phyloP scores from a whole-genome alignment of 2,888 invertebrate species.

The Sinelater perroti region DNA sequence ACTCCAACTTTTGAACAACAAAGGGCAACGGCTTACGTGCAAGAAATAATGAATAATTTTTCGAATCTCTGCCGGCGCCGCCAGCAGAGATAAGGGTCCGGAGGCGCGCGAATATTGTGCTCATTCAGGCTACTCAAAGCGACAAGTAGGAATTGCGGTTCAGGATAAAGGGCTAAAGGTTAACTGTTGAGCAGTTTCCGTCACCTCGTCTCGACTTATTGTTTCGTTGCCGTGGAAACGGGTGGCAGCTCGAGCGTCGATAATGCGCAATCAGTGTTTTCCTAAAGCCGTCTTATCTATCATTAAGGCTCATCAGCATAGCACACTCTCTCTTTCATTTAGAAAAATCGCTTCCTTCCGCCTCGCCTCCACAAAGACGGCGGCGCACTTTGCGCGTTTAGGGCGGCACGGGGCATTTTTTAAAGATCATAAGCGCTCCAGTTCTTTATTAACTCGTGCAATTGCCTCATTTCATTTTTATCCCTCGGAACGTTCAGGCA shows the following conservation, averaged over 20 bases:
- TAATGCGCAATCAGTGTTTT: conserved; percentile 45
- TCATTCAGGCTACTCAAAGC: conserved; percentile 28
- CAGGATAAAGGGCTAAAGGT: conserved; percentile 39
- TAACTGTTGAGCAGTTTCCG: conserved; percentile 42
- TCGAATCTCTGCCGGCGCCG: conserved; percentile 23
- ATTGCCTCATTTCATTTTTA: conserved; percentile 13
- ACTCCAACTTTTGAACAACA: conserved; percentile 35
- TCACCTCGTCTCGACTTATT: conserved; percentile 41
- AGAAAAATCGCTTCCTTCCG: conserved; percentile 32
- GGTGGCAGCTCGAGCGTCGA: conserved; percentile 38
- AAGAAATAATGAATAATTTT: conserved; percentile 34
- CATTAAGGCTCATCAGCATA: conserved; percentile 43
- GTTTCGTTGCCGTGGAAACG: conserved; percentile 41
- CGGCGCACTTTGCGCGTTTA: conserved; percentile 20
- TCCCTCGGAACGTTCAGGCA: conserved; percentile 2
- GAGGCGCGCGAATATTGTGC: conserved; percentile 28
- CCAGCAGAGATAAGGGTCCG: conserved; percentile 29
- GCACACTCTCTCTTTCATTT: conserved; percentile 37
- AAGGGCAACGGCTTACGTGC: conserved; percentile 27
- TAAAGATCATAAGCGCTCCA: conserved; percentile 20
- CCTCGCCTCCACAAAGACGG: conserved; percentile 23
- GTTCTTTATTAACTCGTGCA: conserved; percentile 23
- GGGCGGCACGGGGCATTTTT: conserved; percentile 19
- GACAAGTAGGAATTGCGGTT: conserved; percentile 34
- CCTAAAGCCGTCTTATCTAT: conserved; percentile 43